A percentile compares a stretch with the other conserved stretches of the same genome.
phyloP scores from a whole-genome alignment of 2,113 vertebrate species.

The Pheucticus melanocephalus region DNA sequence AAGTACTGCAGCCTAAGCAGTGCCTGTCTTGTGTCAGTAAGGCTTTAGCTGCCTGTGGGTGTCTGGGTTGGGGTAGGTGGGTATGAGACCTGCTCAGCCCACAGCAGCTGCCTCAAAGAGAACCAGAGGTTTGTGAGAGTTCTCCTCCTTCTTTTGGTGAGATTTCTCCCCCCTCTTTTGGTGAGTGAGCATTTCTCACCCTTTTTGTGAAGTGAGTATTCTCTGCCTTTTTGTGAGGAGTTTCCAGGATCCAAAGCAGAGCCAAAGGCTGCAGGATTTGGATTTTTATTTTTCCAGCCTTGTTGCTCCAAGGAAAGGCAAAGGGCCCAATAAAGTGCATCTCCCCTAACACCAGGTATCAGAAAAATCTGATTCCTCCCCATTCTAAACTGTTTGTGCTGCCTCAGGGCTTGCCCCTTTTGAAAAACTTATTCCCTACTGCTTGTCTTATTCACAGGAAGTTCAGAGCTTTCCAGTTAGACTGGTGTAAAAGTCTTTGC shows the following conservation, averaged over 20 bases:
- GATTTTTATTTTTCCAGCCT: not conserved
- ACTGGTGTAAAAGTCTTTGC: not conserved
- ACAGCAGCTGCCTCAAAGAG: not conserved
- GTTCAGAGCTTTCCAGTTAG: not conserved
- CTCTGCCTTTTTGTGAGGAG: not conserved
- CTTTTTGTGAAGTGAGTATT: not conserved
- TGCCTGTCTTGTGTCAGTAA: not conserved
- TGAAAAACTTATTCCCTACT: not conserved
- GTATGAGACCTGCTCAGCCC: rapidly evolving
- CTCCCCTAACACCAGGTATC: not conserved
- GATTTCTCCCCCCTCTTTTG: not conserved
- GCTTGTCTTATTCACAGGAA: not conserved
- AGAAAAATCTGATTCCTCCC: not conserved
- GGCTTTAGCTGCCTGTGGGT: not conserved
- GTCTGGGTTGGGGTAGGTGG: not conserved
- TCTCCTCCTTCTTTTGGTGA: not conserved
- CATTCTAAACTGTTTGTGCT: not conserved
- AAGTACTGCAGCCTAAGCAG: not conserved
- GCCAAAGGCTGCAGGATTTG: not conserved
- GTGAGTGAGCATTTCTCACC: not conserved
- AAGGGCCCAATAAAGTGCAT: not conserved
- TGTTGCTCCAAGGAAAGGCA: not conserved
- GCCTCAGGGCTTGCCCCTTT: not conserved
- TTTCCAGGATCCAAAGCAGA: not conserved
- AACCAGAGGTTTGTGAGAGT: not conserved